phyloP scores from a whole-genome alignment of 2,888 invertebrate species.

The Limnephilus lunatus region DNA sequence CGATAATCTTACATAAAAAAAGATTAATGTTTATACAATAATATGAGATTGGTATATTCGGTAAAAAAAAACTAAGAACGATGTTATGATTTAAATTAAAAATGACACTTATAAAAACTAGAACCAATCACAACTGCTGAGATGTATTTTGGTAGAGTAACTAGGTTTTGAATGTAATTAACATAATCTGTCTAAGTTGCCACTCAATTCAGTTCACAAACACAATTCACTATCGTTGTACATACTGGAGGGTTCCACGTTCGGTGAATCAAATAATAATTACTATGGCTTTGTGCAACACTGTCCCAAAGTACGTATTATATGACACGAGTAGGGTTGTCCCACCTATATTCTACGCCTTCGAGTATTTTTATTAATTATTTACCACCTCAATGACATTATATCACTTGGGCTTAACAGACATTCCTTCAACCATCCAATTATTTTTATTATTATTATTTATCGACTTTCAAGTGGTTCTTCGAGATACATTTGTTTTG shows the following conservation, averaged over 20 bases:
- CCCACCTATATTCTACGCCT: neutral
- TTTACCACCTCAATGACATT: neutral
- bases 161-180: slow-evolving; percentile 11
- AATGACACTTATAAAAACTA: slow-evolving; percentile 46
- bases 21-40: neutral
- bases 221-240: slow-evolving; percentile 20
- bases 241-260: neutral
- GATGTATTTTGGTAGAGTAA: slow-evolving; percentile 40
- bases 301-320: neutral
- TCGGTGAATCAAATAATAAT: neutral
- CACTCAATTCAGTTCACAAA: slow-evolving; percentile 29
- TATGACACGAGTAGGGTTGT: neutral
- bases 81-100: slow-evolving; percentile 15
- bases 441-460: neutral
- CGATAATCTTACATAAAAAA: slow-evolving; percentile 15
- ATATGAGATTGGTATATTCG: slow-evolving; percentile 37
- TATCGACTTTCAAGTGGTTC: neutral
- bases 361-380: neutral
- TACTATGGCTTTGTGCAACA: slow-evolving; percentile 2
- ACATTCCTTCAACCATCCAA: neutral
- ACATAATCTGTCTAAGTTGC: slow-evolving; percentile 22
- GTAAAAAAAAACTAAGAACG: slow-evolving; percentile 38
- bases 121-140: slow-evolving; percentile 46
- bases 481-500: neutral
- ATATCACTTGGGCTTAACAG: neutral